Evolutionary conservation across 2,888 invertebrate genomes (phyloP).

Genomic region (Timema cristinae): DNA sequence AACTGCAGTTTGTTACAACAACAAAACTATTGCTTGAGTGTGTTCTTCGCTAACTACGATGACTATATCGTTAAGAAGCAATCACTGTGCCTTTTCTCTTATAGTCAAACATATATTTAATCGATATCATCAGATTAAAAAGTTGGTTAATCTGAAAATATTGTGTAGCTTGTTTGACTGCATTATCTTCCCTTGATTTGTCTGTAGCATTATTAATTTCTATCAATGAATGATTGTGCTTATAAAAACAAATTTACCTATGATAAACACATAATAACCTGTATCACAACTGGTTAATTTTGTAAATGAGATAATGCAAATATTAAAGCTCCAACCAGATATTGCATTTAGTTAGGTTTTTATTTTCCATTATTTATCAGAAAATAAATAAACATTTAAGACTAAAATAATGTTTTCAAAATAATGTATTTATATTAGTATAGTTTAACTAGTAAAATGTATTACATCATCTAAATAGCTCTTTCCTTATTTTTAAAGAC

Average conservation of each 20-base stretch:
- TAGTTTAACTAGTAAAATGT: too few species aligned
- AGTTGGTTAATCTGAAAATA: background rate
- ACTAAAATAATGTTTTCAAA: too few species aligned
- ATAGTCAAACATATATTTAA: constrained; percentile 20
- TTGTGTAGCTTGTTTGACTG: constrained; percentile 12
- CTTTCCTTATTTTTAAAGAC: too few species aligned
- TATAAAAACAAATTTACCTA: constrained; percentile 5
- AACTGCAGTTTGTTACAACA: too few species aligned
- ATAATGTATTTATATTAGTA: too few species aligned
- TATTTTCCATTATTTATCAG: too few species aligned
- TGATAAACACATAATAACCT: constrained; percentile 13
- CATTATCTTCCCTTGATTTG: constrained; percentile 15
- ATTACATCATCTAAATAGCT: too few species aligned
- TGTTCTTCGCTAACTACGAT: background rate
- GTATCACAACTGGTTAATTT: background rate
- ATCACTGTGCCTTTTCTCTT: constrained; percentile 33
- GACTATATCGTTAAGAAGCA: constrained; percentile 25
- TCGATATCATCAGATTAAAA: background rate
- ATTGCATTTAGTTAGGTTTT: too few species aligned
- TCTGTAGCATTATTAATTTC: constrained; percentile 13
- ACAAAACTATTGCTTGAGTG: too few species aligned
- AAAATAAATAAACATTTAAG: too few species aligned
- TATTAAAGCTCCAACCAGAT: too few species aligned
- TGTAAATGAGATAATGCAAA: too few species aligned
- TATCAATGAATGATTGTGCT: background rate